phyloP scores from a whole-genome alignment of 2,113 vertebrate genomes.

The Calyptomena viridis region DNA sequence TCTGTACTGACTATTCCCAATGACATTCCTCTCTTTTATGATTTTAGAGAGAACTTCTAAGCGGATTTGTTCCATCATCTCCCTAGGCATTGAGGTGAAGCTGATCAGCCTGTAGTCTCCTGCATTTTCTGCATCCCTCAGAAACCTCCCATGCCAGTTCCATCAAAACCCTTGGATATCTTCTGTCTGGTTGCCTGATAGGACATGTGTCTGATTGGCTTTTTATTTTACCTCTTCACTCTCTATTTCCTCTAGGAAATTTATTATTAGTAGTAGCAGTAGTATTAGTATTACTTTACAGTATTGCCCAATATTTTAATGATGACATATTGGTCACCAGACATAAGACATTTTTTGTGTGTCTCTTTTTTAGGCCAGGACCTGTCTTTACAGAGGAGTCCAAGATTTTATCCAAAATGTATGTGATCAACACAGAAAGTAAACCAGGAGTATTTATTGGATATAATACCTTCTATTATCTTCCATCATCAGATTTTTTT shows the following conservation, averaged over 20 bases:
- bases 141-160: not conserved
- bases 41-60: not conserved
- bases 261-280: not conserved
- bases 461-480: not conserved
- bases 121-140: not conserved
- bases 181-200: not conserved
- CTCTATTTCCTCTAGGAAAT: not conserved
- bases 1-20: not conserved
- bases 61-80: not conserved
- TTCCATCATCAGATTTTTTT: not conserved
- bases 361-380: not conserved
- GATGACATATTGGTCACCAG: not conserved
- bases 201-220: not conserved
- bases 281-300: not conserved
- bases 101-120: not conserved
- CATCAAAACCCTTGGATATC: not conserved
- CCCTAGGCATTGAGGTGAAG: not conserved
- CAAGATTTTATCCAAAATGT: too few relatives aligned
- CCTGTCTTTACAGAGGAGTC: constrained; percentile 28
- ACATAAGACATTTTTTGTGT: not conserved
- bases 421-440: constrained; percentile 5
- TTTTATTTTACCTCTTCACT: not conserved
- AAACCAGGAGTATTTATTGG: not conserved
- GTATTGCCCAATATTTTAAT: not conserved
- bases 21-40: not conserved